Evolutionary conservation across 2,113 vertebrate species (phyloP).

Genomic region (Peromyscus maniculatus): DNA sequence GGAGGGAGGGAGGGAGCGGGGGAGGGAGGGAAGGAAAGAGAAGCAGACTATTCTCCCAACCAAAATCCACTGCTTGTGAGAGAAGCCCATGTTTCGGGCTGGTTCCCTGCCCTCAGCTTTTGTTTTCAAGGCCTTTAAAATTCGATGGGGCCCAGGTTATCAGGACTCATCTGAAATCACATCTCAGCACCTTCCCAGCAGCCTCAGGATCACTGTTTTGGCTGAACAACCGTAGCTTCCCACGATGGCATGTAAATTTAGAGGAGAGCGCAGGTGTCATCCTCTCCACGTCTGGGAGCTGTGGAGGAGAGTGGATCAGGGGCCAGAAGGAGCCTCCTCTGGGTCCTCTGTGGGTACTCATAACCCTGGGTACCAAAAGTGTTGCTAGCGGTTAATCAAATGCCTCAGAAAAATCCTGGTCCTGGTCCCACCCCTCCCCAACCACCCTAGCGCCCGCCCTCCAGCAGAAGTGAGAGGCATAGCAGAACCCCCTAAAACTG

Average conservation of each 20-base stretch:
- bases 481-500: constrained; percentile 28
- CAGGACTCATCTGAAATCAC: background rate
- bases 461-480: background rate
- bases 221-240: background rate
- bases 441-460: background rate
- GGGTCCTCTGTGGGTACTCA: background rate
- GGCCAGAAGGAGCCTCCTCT: background rate
- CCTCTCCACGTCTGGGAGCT: background rate
- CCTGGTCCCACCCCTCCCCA: background rate
- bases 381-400: no score
- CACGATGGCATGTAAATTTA: background rate
- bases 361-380: background rate
- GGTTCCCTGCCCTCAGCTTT: constrained; percentile 3
- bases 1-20: no score
- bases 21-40: no score
- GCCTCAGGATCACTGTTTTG: background rate
- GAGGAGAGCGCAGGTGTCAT: background rate
- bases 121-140: constrained; percentile 6
- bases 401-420: constrained; percentile 48
- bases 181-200: background rate
- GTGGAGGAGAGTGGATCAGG: background rate
- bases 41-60: background rate
- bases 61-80: background rate
- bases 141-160: background rate
- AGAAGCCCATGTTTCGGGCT: background rate